These are phyloP conservation scores for Uropetala carovei DNA, from an alignment of 2,888 invertebrate genomes.

Conservation along the genomic window DNA sequence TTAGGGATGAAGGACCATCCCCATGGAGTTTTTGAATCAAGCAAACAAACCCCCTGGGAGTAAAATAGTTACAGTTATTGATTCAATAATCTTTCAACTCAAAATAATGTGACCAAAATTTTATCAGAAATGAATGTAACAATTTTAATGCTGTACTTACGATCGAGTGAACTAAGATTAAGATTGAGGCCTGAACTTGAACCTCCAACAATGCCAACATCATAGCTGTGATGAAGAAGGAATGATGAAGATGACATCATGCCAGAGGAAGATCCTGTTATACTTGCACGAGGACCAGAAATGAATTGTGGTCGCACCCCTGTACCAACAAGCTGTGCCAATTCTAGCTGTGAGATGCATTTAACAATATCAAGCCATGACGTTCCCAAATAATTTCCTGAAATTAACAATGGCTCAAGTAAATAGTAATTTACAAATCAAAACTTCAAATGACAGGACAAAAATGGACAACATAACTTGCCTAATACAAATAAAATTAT, in stretches of 20 bases:
- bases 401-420: slow-evolving; percentile 50
- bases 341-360: slow-evolving; percentile 98
- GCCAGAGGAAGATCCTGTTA: slow-evolving; percentile 73
- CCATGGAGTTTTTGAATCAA: too few species aligned
- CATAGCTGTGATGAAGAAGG: slow-evolving; percentile 50
- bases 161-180: slow-evolving; percentile 85
- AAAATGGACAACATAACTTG: neutral
- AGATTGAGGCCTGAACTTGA: slow-evolving; percentile 76
- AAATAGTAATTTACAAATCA: too few species aligned
- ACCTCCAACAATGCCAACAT: slow-evolving; percentile 44
- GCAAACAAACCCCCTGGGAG: too few species aligned
- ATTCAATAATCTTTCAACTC: too few species aligned
- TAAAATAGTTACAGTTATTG: too few species aligned
- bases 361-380: slow-evolving; percentile 98
- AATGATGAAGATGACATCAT: slow-evolving; percentile 70
- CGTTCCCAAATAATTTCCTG: slow-evolving; percentile 91
- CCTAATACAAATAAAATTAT: neutral
- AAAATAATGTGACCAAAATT: too few species aligned
- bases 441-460: neutral
- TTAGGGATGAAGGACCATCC: too few species aligned
- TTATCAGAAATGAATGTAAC: too few species aligned
- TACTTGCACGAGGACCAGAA: slow-evolving; percentile 73
- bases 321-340: slow-evolving; percentile 98
- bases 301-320: slow-evolving; percentile 89
- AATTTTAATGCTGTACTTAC: slow-evolving; percentile 72